Evolutionary conservation across 1,140 invertebrate genomes (phyloP), one percentile per base, ranked within the genome.

Genomic region (Conus ventricosus): DNA sequence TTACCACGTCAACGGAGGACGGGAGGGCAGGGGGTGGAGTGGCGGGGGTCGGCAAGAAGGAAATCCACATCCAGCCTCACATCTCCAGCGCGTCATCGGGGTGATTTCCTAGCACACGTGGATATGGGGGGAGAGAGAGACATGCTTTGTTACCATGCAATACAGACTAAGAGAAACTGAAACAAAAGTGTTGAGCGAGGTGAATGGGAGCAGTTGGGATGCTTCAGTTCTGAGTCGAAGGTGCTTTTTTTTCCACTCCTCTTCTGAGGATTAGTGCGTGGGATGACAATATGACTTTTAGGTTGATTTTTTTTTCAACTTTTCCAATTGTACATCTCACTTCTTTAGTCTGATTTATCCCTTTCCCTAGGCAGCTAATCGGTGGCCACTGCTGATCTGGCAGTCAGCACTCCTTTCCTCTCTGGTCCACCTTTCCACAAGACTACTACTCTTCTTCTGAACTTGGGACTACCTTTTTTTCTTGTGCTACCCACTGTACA

Each of bases 61-160:
- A 91, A n/a, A 27, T 91, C 13, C 91, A 90, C 55, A 81, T 91
- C 54, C 90, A 91, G 63, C 67, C 88, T n/a, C 90, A 90, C 53
- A 83, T 91, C 17, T 90, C 90, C 15, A 88, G 53, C 23, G 80
- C 90, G 23, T 80, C 90, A 51, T 84, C 90, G 55, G 86, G 53
- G 53, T 91, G 67, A 90, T 91, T n/a, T 91, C 90, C 27, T 91
- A 91, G 88, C 90, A 84, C 82, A 3, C 2, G 80, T 20, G 54
- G 7, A 20, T 11, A 20, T 71, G 67, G 23, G 6, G 23, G 67
- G 23, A 23, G 13, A 6, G 11, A 71, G 67, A 71, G 67, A 71
- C 23, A 23, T 71, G 15, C 17, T 20, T 6, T 71, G 67, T 71
- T 71, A 71, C 23, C 67, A 71, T 71, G 67, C 67, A 71, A 71